phyloP scores from a whole-genome alignment of 2,888 invertebrate genomes.

The Parnassius glacialis region DNA sequence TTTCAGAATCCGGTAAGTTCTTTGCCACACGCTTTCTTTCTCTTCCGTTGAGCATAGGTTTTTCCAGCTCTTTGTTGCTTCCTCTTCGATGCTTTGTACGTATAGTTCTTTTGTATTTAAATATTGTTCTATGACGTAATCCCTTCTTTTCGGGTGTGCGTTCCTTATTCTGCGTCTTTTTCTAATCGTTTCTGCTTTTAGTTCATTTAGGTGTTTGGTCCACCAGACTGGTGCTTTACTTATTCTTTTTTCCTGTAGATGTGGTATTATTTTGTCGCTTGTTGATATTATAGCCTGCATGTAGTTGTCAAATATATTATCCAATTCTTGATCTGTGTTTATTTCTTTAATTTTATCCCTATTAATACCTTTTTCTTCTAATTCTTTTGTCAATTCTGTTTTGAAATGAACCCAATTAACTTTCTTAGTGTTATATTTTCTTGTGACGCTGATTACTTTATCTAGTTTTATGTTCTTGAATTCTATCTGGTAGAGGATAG shows the following conservation, averaged over 20 bases:
- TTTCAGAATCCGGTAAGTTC: neutral
- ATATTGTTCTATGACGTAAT: neutral
- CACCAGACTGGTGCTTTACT: neutral
- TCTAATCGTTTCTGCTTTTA: neutral
- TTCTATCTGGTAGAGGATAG: no score
- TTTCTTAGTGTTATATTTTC: neutral
- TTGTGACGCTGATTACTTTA: neutral
- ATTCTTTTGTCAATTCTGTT: no score
- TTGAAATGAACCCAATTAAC: neutral
- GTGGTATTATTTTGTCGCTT: neutral
- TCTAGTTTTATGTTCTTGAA: no score
- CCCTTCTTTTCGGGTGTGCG: neutral
- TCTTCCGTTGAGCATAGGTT: neutral
- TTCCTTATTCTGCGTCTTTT: neutral
- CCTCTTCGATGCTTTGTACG: neutral
- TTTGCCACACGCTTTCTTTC: neutral
- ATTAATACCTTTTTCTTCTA: neutral
- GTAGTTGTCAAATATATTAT: no score
- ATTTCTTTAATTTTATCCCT: neutral
- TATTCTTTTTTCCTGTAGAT: neutral
- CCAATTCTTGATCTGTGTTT: no score
- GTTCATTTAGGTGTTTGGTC: neutral
- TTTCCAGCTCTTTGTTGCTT: neutral
- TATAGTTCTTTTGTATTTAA: neutral
- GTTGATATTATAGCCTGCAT: no score